Conservation (phyloP, 2,113 vertebrate species). For the Zosterops borbonicus region DNA sequence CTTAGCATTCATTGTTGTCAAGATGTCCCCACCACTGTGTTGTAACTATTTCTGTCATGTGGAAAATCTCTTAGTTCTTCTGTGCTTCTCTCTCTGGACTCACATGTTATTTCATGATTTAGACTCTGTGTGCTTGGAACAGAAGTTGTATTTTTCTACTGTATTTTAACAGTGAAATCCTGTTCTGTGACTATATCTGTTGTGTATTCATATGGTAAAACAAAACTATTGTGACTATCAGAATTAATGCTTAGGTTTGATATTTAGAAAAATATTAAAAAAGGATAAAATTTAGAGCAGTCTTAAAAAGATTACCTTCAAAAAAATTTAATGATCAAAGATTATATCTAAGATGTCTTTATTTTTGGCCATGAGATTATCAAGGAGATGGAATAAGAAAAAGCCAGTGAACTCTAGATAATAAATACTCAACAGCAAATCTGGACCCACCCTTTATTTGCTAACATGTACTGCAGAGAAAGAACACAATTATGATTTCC, state of each 20-base stretch:
- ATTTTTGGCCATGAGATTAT: neutral
- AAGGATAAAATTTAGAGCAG: neutral
- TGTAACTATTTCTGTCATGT: neutral
- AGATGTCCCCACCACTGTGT: neutral
- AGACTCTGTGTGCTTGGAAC: neutral
- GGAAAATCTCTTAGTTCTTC: neutral
- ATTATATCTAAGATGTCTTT: neutral
- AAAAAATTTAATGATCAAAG: neutral
- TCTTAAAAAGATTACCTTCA: neutral
- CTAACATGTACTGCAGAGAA: neutral
- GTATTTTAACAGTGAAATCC: neutral
- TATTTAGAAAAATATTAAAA: neutral
- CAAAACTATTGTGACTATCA: neutral
- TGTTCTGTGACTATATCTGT: neutral
- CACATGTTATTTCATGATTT: neutral
- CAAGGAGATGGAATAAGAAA: neutral
- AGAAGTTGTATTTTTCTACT: neutral
- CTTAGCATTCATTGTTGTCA: neutral
- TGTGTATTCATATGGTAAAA: neutral
- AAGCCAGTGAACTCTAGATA: neutral
- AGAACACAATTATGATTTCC: neutral
- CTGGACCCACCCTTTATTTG: neutral
- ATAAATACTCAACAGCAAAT: neutral
- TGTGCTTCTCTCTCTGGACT: neutral
- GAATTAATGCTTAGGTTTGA: neutral